phyloP scores from a whole-genome alignment of 2,113 vertebrate species.

The Zeus faber region DNA sequence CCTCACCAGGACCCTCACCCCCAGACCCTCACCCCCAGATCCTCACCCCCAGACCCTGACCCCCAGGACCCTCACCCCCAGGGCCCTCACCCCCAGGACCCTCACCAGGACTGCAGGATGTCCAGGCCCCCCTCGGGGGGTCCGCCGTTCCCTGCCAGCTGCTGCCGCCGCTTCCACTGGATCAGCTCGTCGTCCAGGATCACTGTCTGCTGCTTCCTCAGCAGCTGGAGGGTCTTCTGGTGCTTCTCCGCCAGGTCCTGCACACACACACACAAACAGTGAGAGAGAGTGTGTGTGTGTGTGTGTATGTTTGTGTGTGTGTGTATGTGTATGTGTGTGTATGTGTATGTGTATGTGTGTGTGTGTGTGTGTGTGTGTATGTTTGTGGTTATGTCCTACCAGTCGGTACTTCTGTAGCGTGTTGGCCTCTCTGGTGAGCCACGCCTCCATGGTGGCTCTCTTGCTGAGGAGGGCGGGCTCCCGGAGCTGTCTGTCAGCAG shows the following conservation, averaged over 20 bases:
- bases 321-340: neutral
- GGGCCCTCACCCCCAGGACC: too few species aligned
- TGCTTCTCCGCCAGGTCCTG: conserved; percentile 94
- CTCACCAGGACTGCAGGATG: conserved; percentile 90
- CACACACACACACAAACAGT: conserved; percentile 8
- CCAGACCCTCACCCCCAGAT: too few species aligned
- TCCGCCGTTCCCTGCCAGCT: conserved; percentile 93
- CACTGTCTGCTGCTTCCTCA: conserved; percentile 94
- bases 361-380: neutral
- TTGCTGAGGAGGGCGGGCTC: conserved; percentile 79
- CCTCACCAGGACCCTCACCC: too few species aligned
- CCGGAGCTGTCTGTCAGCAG: conserved; percentile 88
- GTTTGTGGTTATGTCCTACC: too few species aligned
- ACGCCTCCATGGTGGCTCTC: conserved; percentile 80
- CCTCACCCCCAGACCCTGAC: too few species aligned
- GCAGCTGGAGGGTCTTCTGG: conserved; percentile 93
- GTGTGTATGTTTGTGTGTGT: neutral
- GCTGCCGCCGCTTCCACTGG: conserved; percentile 96
- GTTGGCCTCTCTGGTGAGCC: conserved; percentile 85
- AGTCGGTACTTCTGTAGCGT: conserved; percentile 97
- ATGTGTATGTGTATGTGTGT: neutral
- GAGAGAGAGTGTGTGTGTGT: neutral
- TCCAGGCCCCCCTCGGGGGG: conserved; percentile 92
- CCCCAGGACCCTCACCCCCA: too few species aligned
- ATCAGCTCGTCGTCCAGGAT: conserved; percentile 96